Evolutionary conservation across 2,797 vertebrate species (phyloP), one percentile per base, ranked within the genome.

Genomic region (Tarsius wallacei): DNA sequence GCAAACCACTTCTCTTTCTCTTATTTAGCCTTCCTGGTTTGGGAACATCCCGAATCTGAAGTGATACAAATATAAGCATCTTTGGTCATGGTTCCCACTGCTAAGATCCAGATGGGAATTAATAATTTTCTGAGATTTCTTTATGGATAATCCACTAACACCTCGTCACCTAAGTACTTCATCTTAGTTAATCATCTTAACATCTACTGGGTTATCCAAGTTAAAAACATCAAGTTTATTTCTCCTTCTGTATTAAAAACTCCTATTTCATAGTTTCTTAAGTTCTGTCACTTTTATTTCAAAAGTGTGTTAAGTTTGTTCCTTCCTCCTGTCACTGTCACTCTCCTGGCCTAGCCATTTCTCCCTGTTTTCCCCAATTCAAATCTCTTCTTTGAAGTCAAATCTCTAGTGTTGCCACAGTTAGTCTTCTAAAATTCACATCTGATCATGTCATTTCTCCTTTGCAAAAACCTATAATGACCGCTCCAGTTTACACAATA

Each of bases 81-180:
- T 66, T 82, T 92, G 28, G 64, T 64, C 24, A 87, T 51, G 36
- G 86, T 94, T 42, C 89, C 28, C 15, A 53, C 51, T 49, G 94
- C 33, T 76, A 63, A 55, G 73, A 93, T 55, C 26, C 24, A 66
- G n/a, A 24, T 26, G 7, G 11, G 19, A 78, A 55, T 77, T 8
- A 42, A 59, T 22, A 74, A 26, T n/a, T 70, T 90, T 76, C n/a
- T 87, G 53, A 64, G 36, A 21, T 83, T 93, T 90, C 53, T 22
- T 81, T 53, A 33, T 51, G 66, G 70, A 19, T 2, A 70, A 9
- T 64, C 6, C 12, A 19, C 16, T 42, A 64, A 86, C 15, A 51
- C 0, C 2, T 47, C 31, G 17, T 85, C 11, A 71, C n/a, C 12
- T 8, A 19, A 22, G 55, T 21, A 49, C 22, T 42, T 92, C 31